Evolutionary conservation across 2,113 vertebrate genomes (phyloP).

Genomic region (Xerus inauris): DNA sequence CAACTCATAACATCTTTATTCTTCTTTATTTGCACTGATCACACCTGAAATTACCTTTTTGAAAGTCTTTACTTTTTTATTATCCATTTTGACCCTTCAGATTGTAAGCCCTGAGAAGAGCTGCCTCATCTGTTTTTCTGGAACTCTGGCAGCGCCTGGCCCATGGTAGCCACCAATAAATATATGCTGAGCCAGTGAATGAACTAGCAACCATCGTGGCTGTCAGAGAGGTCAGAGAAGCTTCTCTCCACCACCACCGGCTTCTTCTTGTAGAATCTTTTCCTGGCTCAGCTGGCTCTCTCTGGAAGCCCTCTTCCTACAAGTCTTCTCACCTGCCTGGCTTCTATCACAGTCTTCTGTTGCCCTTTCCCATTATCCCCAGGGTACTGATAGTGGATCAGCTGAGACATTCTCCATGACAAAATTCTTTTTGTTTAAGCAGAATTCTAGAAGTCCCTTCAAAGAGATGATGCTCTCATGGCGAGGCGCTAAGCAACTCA

Average conservation of each 20-base stretch:
- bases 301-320: neutral
- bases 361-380: rapidly evolving
- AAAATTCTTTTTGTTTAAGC: neutral
- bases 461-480: neutral
- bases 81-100: neutral
- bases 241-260: neutral
- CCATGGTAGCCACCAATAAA: neutral
- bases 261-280: neutral
- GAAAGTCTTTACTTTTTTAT: neutral
- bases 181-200: neutral
- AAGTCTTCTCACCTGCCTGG: neutral
- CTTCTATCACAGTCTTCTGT: neutral
- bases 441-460: neutral
- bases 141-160: neutral
- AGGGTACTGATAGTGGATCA: neutral
- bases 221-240: neutral
- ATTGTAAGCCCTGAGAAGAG: neutral
- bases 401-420: neutral
- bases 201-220: neutral
- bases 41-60: neutral
- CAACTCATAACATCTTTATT: neutral
- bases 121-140: neutral
- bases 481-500: no score
- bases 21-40: neutral
- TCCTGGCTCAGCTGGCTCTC: neutral